Conservation (phyloP, 1,140 invertebrate genomes). For the Coenobita brevimanus region DNA sequence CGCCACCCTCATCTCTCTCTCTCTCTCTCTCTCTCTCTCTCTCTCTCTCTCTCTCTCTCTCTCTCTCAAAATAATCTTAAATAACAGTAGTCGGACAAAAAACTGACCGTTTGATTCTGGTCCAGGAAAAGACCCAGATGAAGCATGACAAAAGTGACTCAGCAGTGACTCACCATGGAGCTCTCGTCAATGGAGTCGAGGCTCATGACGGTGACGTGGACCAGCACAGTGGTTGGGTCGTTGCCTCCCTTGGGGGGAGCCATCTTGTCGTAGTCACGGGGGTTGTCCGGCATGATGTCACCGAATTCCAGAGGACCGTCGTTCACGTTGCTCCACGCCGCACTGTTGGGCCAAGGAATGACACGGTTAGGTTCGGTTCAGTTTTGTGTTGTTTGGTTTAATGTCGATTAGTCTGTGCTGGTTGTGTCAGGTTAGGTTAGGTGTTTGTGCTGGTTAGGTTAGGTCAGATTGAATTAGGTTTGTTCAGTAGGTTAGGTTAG, state of each 20-base stretch:
- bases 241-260: slow-evolving; percentile 87
- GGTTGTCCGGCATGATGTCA: slow-evolving; percentile 89
- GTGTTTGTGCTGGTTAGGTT: no score
- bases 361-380: no score
- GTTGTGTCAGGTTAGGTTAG: no score
- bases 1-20: neutral
- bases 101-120: no score
- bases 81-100: no score
- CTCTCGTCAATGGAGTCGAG: slow-evolving; percentile 93
- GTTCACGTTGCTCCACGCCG: slow-evolving; percentile 6
- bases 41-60: neutral
- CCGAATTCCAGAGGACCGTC: slow-evolving; percentile 75
- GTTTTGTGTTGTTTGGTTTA: no score
- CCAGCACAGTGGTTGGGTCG: slow-evolving; percentile 83
- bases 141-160: no score
- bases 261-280: slow-evolving; percentile 91
- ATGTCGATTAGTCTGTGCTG: no score
- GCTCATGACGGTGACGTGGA: slow-evolving; percentile 94
- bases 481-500: no score
- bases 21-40: neutral
- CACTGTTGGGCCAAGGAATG: neutral
- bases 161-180: slow-evolving; percentile 88
- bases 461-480: no score
- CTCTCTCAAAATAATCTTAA: no score
- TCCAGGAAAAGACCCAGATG: no score